These are phyloP conservation scores for Rhyzopertha dominica DNA, from an alignment of 1,140 invertebrate species.

Conservation along the genomic window DNA sequence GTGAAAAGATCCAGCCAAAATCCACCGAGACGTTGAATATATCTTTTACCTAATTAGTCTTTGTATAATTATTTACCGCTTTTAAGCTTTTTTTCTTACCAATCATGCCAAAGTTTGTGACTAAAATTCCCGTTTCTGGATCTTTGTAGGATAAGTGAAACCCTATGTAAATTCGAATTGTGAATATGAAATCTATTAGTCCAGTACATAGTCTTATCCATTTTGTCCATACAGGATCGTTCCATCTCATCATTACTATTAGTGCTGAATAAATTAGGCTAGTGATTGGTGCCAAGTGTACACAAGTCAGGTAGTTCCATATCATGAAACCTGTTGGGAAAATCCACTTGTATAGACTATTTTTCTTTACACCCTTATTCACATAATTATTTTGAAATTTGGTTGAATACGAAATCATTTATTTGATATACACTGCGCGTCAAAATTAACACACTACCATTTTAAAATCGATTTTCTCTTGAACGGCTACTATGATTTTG, in stretches of 20 bases:
- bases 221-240: not conserved
- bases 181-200: conserved; percentile 10
- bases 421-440: too few species aligned
- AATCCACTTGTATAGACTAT: not conserved
- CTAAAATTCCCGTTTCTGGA: conserved; percentile 12
- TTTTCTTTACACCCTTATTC: too few species aligned
- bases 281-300: conserved; percentile 4
- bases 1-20: conserved; percentile 15
- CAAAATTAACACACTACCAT: too few species aligned
- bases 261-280: conserved; percentile 2
- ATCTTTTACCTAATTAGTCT: too few species aligned
- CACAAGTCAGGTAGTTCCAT: conserved; percentile 6
- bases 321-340: not conserved
- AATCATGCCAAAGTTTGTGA: conserved; percentile 9
- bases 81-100: conserved; percentile 8
- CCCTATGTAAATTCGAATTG: conserved; percentile 13
- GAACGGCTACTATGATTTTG: too few species aligned
- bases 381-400: conserved; percentile 1
- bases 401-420: too few species aligned
- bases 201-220: conserved; percentile 3
- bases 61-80: too few species aligned
- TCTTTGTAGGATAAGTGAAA: conserved; percentile 17
- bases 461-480: too few species aligned
- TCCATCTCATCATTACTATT: not conserved
- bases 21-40: too few species aligned